Evolutionary conservation across 2,888 invertebrate genomes (phyloP), one percentile per base, ranked within the genome.

Genomic region (Chesias legatella): DNA sequence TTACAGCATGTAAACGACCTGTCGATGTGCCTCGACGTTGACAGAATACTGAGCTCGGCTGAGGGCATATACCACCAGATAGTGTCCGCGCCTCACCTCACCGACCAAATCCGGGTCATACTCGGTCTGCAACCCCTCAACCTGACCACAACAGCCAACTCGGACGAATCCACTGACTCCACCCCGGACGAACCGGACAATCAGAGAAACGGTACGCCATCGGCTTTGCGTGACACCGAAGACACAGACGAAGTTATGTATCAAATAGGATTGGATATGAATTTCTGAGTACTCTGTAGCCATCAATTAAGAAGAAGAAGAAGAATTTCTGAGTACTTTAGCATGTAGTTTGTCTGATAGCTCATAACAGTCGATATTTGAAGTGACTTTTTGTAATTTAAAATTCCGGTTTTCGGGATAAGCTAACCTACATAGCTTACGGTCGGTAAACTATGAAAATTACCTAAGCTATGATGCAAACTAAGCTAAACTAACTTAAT

Each of bases 1-100:
- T 90, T 90, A 6, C 83, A 97, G 96, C 98, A 99, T 72, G 94
- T 99, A 49, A 99, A 99, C 82, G 98, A 99, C 73, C 85, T 99
- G 51, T 95, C 96, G 7, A 92, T 95, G 74, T 92, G 94, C 51
- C 92, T 99, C 32, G 94, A 98, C 66, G 89, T 99, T 6, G 93
- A 94, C 44, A 90, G 92, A 53, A 94, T 94, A 32, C 80, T 99
- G 11, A 93, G 93, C 58, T 92, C 93, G 45, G 98, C 98, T 0
- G 98, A 99, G 79, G 95, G 95, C 6, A 97, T 99, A 58, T 98
- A 94, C 79, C 90, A 94, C 59, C 98, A 99, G 78, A 89, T 99
- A 0, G 91, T 92, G 54, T 90, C 91, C 7, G 91, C 93, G 0
- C 90, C 91, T 1, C 91, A 93, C 58, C 79, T 95, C 36, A 92